Base-by-base conservation (phyloP, 2,888 invertebrate genomes). In the Tenthredo notha region DNA sequence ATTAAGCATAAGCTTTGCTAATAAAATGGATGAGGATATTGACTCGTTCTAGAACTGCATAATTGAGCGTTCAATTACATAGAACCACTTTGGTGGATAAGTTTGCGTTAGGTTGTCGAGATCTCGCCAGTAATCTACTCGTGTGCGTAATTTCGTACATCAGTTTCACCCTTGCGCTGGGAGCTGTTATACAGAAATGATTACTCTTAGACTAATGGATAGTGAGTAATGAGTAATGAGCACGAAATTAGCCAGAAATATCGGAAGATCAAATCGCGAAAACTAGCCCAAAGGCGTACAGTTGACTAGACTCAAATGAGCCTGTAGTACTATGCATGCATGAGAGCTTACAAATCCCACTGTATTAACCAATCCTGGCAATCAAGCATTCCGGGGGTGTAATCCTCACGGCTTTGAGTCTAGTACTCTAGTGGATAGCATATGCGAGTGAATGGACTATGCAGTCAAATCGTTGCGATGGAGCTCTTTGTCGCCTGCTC, bases 321-420 rank as follows among this genome's bases (percentile, higher is more conserved):
- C 54, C 40, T 33, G 29, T 50, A 33, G 25, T 40, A 77, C 50
- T 54, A 15, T n/a, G 50, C 54, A 77, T 77, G 29, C 33, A 33
- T 5, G 18, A 54, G 50, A 54, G 21, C 77, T 54, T 54, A 29
- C 18, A 33, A 77, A n/a, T 77, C 54, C 54, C 18, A 50, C 50
- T 77, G 50, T 54, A 54, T 54, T 21, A 47, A 29, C 54, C 33
- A 40, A 54, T 77, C 77, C 77, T 77, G 77, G 77, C 50, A 77
- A 77, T 75, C 43, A 47, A 40, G 75, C 75, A 47, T 43, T 47
- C 25, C 5, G 43, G 47, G 75, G 25, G n/a, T 75, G 75, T 75
- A 75, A 77, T 77, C 54, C 77, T 25, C 50, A 2, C 15, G 47
- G 50, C 77, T 77, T 77, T 50, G 77, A 77, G 43, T 74, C 72